Evolutionary conservation across 1,140 invertebrate genomes (phyloP).

Genomic region (Drosophila sp.): DNA sequence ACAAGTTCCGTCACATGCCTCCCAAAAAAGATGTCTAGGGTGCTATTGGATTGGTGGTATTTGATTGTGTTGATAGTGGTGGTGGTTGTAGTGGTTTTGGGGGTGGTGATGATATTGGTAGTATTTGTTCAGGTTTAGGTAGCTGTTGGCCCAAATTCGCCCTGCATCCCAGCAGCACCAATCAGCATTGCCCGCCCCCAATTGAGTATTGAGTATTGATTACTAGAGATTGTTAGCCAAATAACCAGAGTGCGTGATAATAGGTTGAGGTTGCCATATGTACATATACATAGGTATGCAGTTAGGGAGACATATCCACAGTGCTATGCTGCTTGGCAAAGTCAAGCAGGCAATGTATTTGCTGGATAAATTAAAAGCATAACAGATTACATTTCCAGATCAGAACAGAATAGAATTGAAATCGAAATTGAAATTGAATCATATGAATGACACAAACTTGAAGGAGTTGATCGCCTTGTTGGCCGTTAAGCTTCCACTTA

Average conservation of each 20-base stretch:
- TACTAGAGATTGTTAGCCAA: slow-evolving; percentile 64
- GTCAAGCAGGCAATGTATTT: slow-evolving; percentile 81
- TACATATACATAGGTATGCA: slow-evolving; percentile 46
- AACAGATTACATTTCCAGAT: slow-evolving; percentile 55
- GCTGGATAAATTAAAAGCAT: slow-evolving; percentile 70
- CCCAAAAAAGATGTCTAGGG: slow-evolving; percentile 51
- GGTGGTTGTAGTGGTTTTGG: slow-evolving; percentile 30
- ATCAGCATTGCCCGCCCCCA: slow-evolving; percentile 21
- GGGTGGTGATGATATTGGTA: slow-evolving; percentile 44
- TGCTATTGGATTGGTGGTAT: slow-evolving; percentile 43
- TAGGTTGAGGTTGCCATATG: slow-evolving; percentile 40
- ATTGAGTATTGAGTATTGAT: no score
- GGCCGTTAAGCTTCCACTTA: slow-evolving; percentile 36
- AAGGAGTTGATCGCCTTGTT: slow-evolving; percentile 38
- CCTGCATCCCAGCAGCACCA: background rate
- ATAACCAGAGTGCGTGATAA: slow-evolving; percentile 54
- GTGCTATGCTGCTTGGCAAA: slow-evolving; percentile 76
- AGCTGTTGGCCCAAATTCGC: slow-evolving; percentile 16
- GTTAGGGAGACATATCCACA: slow-evolving; percentile 55
- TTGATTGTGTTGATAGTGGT: slow-evolving; percentile 35
- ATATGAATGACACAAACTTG: slow-evolving; percentile 47
- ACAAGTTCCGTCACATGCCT: slow-evolving; percentile 64
- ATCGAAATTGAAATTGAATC: slow-evolving; percentile 8
- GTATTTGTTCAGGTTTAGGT: slow-evolving; percentile 34
- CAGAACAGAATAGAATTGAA: slow-evolving; percentile 15